Evolutionary conservation across 2,113 vertebrate species (phyloP), one percentile per base, ranked within the genome.

Genomic region (Cynopterus brachyotis): DNA sequence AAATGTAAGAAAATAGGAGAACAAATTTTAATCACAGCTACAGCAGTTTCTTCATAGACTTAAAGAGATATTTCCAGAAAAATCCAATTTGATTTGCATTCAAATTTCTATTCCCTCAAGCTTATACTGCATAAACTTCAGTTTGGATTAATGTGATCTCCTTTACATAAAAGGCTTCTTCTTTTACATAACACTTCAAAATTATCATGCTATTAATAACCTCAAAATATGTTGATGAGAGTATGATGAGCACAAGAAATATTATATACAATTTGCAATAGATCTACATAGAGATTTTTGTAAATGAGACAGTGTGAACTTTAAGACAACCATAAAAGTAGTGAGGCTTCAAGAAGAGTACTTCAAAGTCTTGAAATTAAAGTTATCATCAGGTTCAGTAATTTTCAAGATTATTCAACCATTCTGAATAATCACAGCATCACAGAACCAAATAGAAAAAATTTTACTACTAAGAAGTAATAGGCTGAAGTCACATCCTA

Each of bases 181-280:
- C 92, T 97, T 98, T 97, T 95, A 96, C 97, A 96, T 94, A 97
- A 97, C 96, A 97, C 97, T 98, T 98, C 96, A 98, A 96, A 98
- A 97, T 98, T 97, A 98, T 96, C 97, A 96, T 97, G 96, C 94
- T 98, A 97, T 98, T 98, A 98, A 97, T 98, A 98, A 93, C 96
- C 91, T 97, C 70, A 91, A 93, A 98, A 96, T 97, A 97, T 97
- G 96, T 96, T 97, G 97, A 97, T 98, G 97, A 98, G 96, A 47
- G n/a, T 66, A 81, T 97, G 97, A 97, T 98, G 97, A 97, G 96
- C 91, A 79, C 89, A 70, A 93, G 95, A 96, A 96, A 97, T 79
- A 95, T 97, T 96, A 96, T 94, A 97, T 97, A 95, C 91, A 98
- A 98, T 97, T 97, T 97, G 96, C 91, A 98, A 95, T 88, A 95